Percentiles rank a stretch among this genome's conserved stretches.
Conservation (phyloP, 2,888 invertebrate genomes). For the Nowickia ferox region DNA sequence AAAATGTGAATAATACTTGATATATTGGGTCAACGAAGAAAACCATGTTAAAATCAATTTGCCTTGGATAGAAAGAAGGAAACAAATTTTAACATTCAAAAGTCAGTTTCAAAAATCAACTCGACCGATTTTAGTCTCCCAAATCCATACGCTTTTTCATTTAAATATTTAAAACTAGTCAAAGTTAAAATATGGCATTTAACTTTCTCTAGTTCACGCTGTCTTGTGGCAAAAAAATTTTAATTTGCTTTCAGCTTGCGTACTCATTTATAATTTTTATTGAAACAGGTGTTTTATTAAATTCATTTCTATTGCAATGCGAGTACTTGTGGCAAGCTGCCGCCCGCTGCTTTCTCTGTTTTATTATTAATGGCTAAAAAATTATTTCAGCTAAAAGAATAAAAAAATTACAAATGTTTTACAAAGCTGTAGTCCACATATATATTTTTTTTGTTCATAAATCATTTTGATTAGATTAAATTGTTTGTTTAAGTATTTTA, state of each 20-base stretch:
- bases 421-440: neutral
- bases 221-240: neutral
- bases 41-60: no score
- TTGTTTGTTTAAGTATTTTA: slow-evolving; percentile 9
- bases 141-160: no score
- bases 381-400: neutral
- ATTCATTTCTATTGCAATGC: neutral
- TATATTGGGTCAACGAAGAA: no score
- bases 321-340: neutral
- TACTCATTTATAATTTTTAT: neutral
- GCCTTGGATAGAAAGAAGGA: no score
- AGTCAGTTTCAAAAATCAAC: no score
- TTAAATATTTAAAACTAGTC: no score
- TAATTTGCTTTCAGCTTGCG: neutral
- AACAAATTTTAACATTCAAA: no score
- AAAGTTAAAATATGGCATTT: no score
- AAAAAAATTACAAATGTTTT: slow-evolving; percentile 1
- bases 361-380: neutral
- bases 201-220: no score
- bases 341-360: neutral
- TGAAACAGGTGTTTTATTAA: neutral
- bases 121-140: no score
- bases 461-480: slow-evolving; percentile 30
- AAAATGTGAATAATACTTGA: no score
- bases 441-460: no score